Evolutionary conservation across 2,797 vertebrate genomes (phyloP).

Genomic region (Adelosebastes latens): DNA sequence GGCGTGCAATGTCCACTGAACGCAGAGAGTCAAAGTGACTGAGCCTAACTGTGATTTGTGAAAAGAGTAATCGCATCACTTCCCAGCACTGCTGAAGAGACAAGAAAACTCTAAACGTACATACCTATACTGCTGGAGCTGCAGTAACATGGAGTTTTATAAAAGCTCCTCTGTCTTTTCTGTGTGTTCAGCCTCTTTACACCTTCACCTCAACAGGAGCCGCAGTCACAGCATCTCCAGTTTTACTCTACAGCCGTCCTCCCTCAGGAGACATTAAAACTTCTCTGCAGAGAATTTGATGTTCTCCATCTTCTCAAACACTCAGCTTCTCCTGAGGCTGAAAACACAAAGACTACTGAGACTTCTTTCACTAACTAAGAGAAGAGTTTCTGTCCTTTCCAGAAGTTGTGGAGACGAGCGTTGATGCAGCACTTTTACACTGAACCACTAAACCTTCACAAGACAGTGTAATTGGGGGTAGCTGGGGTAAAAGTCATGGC

Average conservation of each 20-base stretch:
- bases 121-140: background rate
- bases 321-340: conserved; percentile 18
- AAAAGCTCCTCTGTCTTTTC: background rate
- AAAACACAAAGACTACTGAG: background rate
- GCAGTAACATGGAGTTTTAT: background rate
- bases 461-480: background rate
- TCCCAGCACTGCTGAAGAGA: background rate
- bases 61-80: background rate
- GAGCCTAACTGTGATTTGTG: background rate
- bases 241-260: conserved; percentile 30
- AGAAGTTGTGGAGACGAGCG: background rate
- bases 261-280: conserved; percentile 44
- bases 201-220: conserved; percentile 25
- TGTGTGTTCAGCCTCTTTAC: conserved; percentile 1
- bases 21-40: background rate
- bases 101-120: background rate
- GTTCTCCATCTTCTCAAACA: conserved; percentile 24
- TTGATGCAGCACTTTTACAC: conserved; percentile 24
- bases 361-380: conserved; percentile 7
- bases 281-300: conserved; percentile 36
- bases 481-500: background rate
- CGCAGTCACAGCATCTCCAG: conserved; percentile 6
- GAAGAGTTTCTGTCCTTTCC: conserved; percentile 2
- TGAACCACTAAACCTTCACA: background rate
- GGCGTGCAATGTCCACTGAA: background rate